Evolutionary conservation across 2,888 invertebrate genomes (phyloP).

Genomic region (Drosophila meridiana): DNA sequence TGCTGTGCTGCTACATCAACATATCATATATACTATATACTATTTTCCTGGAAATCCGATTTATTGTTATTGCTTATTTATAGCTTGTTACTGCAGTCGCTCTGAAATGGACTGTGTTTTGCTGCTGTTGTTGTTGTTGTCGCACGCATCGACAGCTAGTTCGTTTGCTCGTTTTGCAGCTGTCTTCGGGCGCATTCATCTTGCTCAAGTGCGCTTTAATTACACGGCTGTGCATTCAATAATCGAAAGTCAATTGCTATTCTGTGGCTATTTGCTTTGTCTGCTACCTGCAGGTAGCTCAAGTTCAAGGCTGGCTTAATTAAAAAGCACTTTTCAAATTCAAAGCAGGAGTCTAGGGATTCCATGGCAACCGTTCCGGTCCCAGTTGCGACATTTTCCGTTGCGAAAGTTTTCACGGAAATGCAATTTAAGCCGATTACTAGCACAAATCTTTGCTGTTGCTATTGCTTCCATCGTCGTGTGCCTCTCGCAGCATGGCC

Average conservation of each 20-base stretch:
- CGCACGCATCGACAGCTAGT: neutral
- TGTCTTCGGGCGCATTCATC: slow-evolving; percentile 19
- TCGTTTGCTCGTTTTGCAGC: neutral
- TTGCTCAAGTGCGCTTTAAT: slow-evolving; percentile 56
- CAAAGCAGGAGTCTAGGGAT: neutral
- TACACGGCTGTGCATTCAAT: slow-evolving; percentile 35
- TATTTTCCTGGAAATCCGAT: neutral
- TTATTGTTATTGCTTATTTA: neutral
- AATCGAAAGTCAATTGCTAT: slow-evolving; percentile 42
- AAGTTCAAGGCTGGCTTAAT: slow-evolving; percentile 39
- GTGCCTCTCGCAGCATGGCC: neutral
- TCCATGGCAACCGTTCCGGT: neutral
- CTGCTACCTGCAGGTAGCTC: slow-evolving; percentile 12
- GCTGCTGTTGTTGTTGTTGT: neutral
- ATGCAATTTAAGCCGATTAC: slow-evolving; percentile 73
- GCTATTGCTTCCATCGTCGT: neutral
- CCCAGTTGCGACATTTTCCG: slow-evolving; percentile 10
- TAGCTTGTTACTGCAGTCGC: neutral
- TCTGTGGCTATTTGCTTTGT: neutral
- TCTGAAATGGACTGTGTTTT: neutral
- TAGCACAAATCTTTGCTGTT: slow-evolving; percentile 45
- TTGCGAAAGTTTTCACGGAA: slow-evolving; percentile 26
- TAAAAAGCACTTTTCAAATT: slow-evolving; percentile 11
- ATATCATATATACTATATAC: neutral
- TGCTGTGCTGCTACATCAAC: neutral